Evolutionary conservation across 2,888 invertebrate genomes (phyloP), one percentile per base, ranked within the genome.

Genomic region (Ochropacha duplaris): DNA sequence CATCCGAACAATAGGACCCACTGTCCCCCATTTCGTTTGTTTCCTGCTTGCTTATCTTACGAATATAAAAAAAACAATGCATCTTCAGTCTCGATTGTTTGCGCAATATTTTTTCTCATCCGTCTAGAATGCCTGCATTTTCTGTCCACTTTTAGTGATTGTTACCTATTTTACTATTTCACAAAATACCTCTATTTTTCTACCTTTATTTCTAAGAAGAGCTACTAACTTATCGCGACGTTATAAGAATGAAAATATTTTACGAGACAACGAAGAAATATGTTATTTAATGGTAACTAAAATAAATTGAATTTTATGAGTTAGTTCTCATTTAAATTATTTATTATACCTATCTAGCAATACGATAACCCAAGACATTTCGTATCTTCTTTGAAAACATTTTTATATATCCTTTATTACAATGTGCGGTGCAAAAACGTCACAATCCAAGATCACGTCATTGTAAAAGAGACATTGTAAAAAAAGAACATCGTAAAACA

Each of bases 1-100:
- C 74, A 68, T 56, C 67, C 66, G 67, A 83, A 88, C 89, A 88
- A 88, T 88, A 77, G 79, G 66, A 54, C 59, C 73, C 77, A 74
- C 79, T 82, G 85, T 83, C 78, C 79, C 80, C 74, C 74, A 75
- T 81, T 86, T 76, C 78, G 74, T 71, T 74, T 75, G 74, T 78
- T 88, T 88, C 88, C 88, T 84, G 78, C 71, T 79, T 69, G 77
- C 78, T 82, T 83, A 81, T 86, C 82, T 76, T 79, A 76, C 71
- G 70, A 83, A 76, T 74, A 73, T 63, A 68, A 67, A 64, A 74
- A 79, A 84, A 82, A 89, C 87, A 88, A 88, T 83, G 84, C 78
- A 58, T 56, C 68, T 74, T 78, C 78, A 82, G 80, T 83, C 66
- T 66, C 77, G 77, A 84, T 83, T 85, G 84, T 87, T 83, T 71